A percentile compares a stretch with the other conserved stretches of the same genome.
Evolutionary conservation across 2,113 vertebrate genomes (phyloP).

Genomic region (Aplodontia rufa): DNA sequence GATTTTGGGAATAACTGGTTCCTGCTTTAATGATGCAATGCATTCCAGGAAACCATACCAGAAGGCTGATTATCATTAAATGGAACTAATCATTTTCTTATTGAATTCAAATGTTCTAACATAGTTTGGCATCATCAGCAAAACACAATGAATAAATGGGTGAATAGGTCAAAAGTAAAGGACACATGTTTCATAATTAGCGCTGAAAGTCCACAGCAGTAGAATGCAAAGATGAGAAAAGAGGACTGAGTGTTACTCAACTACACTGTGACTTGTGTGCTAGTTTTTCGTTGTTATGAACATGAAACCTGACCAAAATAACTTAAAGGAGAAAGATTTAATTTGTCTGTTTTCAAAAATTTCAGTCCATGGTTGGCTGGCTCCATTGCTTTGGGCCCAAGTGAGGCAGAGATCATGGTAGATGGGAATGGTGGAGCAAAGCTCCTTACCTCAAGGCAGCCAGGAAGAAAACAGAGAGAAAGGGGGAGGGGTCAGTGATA

Average conservation of each 20-base stretch:
- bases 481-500: not conserved
- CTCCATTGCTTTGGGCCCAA: not conserved
- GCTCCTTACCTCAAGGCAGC: not conserved
- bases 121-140: not conserved
- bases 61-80: conserved; percentile 48
- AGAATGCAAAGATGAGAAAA: not conserved
- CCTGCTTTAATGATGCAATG: conserved; percentile 23
- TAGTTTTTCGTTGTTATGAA: not conserved
- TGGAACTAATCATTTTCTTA: conserved; percentile 50
- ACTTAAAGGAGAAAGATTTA: not conserved
- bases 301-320: not conserved
- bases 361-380: not conserved
- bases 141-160: not conserved
- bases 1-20: conserved; percentile 42
- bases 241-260: not conserved
- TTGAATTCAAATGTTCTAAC: conserved; percentile 39
- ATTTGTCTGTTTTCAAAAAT: not conserved
- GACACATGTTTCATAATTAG: not conserved
- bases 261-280: not conserved
- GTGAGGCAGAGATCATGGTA: not conserved
- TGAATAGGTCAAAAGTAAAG: conserved; percentile 41
- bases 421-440: not conserved
- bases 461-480: not conserved
- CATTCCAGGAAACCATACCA: conserved; percentile 46
- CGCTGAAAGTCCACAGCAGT: not conserved